These are phyloP conservation scores for Psittacus erithacus DNA, from an alignment of 2,113 vertebrate genomes.

Conservation along the genomic window DNA sequence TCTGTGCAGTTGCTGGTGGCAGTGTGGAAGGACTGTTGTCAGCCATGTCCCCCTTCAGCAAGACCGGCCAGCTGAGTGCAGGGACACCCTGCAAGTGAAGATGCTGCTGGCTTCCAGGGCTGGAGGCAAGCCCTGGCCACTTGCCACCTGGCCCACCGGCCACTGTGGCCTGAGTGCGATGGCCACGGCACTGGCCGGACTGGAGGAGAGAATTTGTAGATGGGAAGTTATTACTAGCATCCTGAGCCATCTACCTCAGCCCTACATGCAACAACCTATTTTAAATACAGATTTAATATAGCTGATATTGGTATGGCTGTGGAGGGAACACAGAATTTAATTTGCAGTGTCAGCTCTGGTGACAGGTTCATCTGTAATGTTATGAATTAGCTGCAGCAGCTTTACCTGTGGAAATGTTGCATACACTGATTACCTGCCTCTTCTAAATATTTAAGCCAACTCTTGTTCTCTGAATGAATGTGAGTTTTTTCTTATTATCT, in stretches of 20 bases:
- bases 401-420: neutral
- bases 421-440: neutral
- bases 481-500: neutral
- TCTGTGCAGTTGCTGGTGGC: neutral
- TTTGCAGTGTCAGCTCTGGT: neutral
- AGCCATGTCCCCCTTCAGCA: accelerated
- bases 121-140: neutral
- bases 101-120: neutral
- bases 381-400: neutral
- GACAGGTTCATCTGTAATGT: neutral
- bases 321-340: neutral
- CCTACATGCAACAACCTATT: neutral
- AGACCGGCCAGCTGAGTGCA: accelerated
- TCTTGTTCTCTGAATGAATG: neutral
- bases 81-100: neutral
- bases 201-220: neutral
- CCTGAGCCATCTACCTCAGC: neutral
- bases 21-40: accelerated
- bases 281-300: neutral
- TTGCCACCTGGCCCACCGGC: accelerated
- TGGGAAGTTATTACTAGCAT: neutral
- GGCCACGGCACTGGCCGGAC: accelerated
- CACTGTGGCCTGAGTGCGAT: accelerated
- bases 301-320: neutral
- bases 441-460: neutral